phyloP scores from a whole-genome alignment of 2,113 vertebrate genomes.

The Dromaius novaehollandiae region DNA sequence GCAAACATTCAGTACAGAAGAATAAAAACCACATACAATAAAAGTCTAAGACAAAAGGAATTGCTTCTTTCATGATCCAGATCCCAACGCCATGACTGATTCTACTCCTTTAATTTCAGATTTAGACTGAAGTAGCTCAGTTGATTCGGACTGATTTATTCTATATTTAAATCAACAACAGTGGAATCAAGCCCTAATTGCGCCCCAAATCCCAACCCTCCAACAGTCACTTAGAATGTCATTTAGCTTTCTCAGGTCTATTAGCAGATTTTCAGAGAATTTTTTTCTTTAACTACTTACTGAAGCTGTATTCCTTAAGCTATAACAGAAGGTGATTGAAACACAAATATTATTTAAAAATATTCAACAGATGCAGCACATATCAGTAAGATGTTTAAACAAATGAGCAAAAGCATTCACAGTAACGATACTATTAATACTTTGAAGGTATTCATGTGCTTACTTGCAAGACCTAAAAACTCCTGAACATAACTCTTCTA shows the following conservation, averaged over 20 bases:
- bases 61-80: neutral
- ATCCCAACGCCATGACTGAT: neutral
- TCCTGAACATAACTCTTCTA: neutral
- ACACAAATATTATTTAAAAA: neutral
- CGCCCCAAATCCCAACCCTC: neutral
- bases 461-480: neutral
- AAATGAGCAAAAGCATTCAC: neutral
- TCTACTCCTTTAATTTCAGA: neutral
- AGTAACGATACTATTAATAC: neutral
- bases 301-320: neutral
- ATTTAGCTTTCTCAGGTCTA: neutral
- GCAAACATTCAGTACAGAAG: neutral
- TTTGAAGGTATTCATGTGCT: neutral
- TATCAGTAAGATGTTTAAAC: neutral
- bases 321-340: neutral
- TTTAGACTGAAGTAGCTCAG: neutral
- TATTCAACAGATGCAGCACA: neutral
- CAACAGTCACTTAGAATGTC: neutral
- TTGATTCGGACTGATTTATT: neutral
- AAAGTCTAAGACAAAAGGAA: neutral
- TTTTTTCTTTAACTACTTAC: neutral
- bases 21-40: neutral
- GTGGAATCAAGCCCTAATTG: neutral
- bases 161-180: neutral
- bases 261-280: neutral